Evolutionary conservation across 2,888 invertebrate genomes (phyloP).

Genomic region (Napeogenes inachia): DNA sequence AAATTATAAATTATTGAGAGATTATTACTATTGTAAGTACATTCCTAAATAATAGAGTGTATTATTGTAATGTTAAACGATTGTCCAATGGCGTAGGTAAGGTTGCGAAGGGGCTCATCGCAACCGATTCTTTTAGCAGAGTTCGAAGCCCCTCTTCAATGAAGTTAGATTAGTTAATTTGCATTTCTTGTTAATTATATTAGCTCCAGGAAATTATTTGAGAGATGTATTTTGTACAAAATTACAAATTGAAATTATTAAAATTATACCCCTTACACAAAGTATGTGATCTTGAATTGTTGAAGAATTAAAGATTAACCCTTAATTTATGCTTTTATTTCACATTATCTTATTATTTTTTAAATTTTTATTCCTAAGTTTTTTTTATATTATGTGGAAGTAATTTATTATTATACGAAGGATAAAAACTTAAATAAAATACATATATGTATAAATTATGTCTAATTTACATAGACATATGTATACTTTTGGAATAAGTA

Average conservation of each 20-base stretch:
- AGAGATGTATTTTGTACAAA: conserved; percentile 76
- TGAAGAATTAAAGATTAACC: conserved; percentile 72
- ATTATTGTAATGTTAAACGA: conserved; percentile 69
- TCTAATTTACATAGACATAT: too few relatives aligned
- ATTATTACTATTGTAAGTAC: conserved; percentile 75
- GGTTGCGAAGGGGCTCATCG: conserved; percentile 21
- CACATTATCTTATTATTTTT: not conserved
- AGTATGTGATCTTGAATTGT: conserved; percentile 74
- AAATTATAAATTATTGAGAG: conserved; percentile 78
- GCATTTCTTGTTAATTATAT: conserved; percentile 57
- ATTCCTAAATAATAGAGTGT: conserved; percentile 73
- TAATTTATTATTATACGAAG: too few relatives aligned
- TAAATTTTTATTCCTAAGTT: too few relatives aligned
- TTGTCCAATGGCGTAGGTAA: conserved; percentile 50
- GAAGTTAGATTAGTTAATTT: conserved; percentile 53
- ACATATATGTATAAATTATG: too few relatives aligned
- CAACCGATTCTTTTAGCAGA: conserved; percentile 37
- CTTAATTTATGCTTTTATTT: conserved; percentile 34
- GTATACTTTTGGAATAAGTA: too few relatives aligned
- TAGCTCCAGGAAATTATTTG: conserved; percentile 56
- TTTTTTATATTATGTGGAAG: too few relatives aligned
- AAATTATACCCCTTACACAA: conserved; percentile 60
- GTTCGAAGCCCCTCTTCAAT: conserved; percentile 57
- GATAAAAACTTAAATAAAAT: too few relatives aligned
- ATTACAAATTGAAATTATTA: conserved; percentile 64